Conservation (phyloP, 2,888 invertebrate genomes). For the Oxytorus armatus region DNA sequence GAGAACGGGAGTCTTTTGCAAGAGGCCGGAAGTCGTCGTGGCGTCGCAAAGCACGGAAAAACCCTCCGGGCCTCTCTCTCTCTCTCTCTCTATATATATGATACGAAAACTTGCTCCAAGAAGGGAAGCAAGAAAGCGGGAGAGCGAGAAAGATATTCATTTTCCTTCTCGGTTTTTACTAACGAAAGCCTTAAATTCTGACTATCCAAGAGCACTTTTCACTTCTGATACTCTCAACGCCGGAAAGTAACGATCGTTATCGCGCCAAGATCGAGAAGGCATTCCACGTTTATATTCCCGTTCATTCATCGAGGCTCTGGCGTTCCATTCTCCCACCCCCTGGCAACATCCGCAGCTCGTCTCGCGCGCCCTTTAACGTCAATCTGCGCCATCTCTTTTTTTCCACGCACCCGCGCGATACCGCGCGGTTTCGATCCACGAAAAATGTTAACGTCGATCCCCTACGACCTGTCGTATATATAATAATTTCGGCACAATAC, state of each 20-base stretch:
- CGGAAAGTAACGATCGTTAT: slow-evolving; percentile 69
- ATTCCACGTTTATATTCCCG: slow-evolving; percentile 45
- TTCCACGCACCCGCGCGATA: too few species aligned
- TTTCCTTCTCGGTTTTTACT: slow-evolving; percentile 30
- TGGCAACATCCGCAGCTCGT: not conserved
- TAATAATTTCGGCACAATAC: too few species aligned
- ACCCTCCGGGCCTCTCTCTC: slow-evolving; percentile 58
- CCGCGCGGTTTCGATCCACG: not conserved
- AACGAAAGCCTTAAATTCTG: slow-evolving; percentile 63
- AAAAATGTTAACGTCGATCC: slow-evolving; percentile 1
- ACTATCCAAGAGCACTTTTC: slow-evolving; percentile 54
- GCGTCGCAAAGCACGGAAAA: slow-evolving; percentile 69
- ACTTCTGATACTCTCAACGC: slow-evolving; percentile 61
- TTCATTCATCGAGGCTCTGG: slow-evolving; percentile 47
- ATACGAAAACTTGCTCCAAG: too few species aligned
- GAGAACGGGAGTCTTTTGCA: slow-evolving; percentile 65
- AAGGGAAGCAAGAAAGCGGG: slow-evolving; percentile 13
- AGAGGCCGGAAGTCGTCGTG: slow-evolving; percentile 76
- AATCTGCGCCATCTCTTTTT: not conserved
- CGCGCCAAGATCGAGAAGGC: slow-evolving; percentile 56
- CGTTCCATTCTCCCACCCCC: slow-evolving; percentile 7
- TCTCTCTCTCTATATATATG: too few species aligned
- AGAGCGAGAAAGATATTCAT: slow-evolving; percentile 38
- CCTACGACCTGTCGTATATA: too few species aligned
- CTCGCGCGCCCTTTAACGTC: slow-evolving; percentile 25